Conservation (phyloP, 2,888 invertebrate genomes). For the Drosophila barbarae region DNA sequence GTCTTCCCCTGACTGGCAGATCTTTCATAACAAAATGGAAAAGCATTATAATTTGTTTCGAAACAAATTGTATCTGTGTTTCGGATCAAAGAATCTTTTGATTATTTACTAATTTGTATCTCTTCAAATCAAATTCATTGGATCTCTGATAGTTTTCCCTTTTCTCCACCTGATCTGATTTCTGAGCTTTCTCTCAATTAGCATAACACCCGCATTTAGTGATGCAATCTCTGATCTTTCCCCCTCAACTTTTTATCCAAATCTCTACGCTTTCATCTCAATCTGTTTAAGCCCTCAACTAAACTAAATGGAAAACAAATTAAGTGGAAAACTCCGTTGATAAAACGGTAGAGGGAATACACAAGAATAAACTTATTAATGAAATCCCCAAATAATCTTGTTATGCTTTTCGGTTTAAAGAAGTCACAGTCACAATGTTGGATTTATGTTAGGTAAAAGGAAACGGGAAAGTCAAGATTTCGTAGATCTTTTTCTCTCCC, state of each 20-base stretch:
- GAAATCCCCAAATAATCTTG: slow-evolving; percentile 12
- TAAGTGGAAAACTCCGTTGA: slow-evolving; percentile 36
- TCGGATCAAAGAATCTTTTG: slow-evolving; percentile 10
- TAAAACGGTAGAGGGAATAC: slow-evolving; percentile 24
- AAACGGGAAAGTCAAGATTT: background rate
- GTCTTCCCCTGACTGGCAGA: slow-evolving; percentile 4
- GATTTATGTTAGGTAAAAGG: slow-evolving; percentile 46
- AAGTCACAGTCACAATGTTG: slow-evolving; percentile 11
- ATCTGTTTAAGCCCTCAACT: background rate
- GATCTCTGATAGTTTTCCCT: background rate
- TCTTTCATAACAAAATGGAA: slow-evolving; percentile 6
- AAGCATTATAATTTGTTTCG: slow-evolving; percentile 2
- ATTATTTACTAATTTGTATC: slow-evolving; percentile 9
- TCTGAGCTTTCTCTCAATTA: slow-evolving; percentile 35
- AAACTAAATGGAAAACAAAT: slow-evolving; percentile 27
- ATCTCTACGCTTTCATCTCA: slow-evolving; percentile 20
- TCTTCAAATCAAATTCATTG: background rate
- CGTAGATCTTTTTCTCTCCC: slow-evolving; percentile 40
- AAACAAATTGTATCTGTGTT: slow-evolving; percentile 4
- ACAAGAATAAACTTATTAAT: slow-evolving; percentile 1
- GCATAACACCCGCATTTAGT: slow-evolving; percentile 39
- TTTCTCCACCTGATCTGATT: slow-evolving; percentile 14
- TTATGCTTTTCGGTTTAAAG: background rate
- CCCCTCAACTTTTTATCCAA: background rate
- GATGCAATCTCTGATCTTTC: slow-evolving; percentile 1